Base-by-base conservation (phyloP, 1,140 invertebrate genomes). In the Aphelinus atriplicis region DNA sequence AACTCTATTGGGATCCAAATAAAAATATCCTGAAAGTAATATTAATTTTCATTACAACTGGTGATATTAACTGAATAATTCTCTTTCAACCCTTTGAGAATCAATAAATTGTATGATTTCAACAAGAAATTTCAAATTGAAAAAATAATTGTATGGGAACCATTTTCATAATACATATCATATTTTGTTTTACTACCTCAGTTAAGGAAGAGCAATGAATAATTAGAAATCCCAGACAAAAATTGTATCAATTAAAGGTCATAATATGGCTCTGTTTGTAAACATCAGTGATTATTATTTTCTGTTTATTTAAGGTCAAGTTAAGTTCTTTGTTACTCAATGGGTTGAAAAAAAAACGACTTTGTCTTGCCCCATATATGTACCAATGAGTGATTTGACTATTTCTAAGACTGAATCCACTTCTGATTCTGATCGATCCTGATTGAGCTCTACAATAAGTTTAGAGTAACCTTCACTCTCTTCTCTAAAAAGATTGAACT, bases 391-490 rank as follows among this genome's bases (percentile, higher is more conserved):
- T n/a, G 95, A 96, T 86, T 96, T 95, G 55, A 97, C 94, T 48
- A 95, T 94, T 89, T 96, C 93, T 81, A 97, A 89, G 79, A 94
- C 90, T 76, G 82, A 89, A 86, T 82, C 84, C 57, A 89, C 89
- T 70, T 90, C 85, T 77, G 89, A 90, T 84, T 92, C 92, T 57
- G 91, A 91, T 79, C 95, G 90, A 83, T 96, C 93, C 86, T 96
- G 96, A 90, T 95, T 97, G 71, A 99, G 89, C 90, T 99, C 98
- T n/a, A 96, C 94, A 56, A 99, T 94, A 4, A 99, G 90, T 88
- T 99, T 99, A 3, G 97, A 95, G 89, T 98, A 99, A 3, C 98
- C 98, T 92, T 99, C 98, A 89, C 94, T 98, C 88, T 99, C 98
- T 90, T 99, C 98, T 66, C 98, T 91, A 83, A 99, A 96, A 74